Percentiles rank a stretch among this genome's conserved stretches.
These are phyloP conservation scores for Tenthredo scrophulariae DNA, from an alignment of 2,888 invertebrate species.

Conservation along the genomic window DNA sequence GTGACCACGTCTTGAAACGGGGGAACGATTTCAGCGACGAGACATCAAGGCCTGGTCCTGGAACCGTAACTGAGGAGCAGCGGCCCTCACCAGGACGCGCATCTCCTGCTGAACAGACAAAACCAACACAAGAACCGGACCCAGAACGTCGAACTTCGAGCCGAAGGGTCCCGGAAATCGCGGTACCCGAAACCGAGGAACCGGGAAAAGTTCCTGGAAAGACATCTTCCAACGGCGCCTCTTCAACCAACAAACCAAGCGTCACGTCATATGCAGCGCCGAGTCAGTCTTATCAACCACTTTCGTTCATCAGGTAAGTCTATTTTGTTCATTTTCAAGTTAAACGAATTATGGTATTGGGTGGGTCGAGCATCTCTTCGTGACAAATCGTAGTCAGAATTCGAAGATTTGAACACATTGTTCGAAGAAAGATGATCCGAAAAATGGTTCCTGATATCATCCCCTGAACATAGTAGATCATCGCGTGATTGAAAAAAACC, in stretches of 20 bases:
- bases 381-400: neutral
- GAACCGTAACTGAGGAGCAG: slow-evolving; percentile 76
- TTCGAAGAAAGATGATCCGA: neutral
- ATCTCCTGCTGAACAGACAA: slow-evolving; percentile 63
- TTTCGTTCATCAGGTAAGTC: slow-evolving; percentile 32
- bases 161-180: slow-evolving; percentile 35
- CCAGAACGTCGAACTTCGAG: slow-evolving; percentile 65
- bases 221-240: slow-evolving; percentile 25
- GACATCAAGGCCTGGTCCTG: slow-evolving; percentile 79
- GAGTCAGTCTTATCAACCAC: slow-evolving; percentile 40
- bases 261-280: slow-evolving; percentile 11
- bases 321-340: neutral
- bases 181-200: slow-evolving; percentile 78
- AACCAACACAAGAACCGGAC: slow-evolving; percentile 58
- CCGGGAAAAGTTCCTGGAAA: slow-evolving; percentile 14
- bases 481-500: neutral
- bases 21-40: slow-evolving; percentile 72
- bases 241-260: slow-evolving; percentile 22
- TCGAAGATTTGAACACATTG: neutral
- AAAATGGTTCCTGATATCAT: neutral
- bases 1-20: slow-evolving; percentile 50
- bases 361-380: neutral
- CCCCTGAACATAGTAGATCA: neutral
- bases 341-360: neutral
- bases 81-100: slow-evolving; percentile 78